Conservation (phyloP, 2,113 vertebrate species). For the Phylloscopus trochiloides region DNA sequence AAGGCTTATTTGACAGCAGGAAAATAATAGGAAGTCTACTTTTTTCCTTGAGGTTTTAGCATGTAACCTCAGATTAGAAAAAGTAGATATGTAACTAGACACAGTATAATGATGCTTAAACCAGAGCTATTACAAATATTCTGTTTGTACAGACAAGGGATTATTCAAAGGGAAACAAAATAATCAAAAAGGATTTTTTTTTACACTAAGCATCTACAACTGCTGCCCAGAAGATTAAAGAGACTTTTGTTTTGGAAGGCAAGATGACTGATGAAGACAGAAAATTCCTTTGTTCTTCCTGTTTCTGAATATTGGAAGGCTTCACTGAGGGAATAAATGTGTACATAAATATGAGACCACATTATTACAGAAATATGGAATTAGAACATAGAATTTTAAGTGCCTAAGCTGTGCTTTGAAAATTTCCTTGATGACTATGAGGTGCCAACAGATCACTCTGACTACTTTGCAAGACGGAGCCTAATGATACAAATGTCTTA, state of each 20-base stretch:
- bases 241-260: neutral
- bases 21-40: neutral
- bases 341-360: neutral
- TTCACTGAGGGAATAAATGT: neutral
- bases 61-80: neutral
- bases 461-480: neutral
- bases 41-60: neutral
- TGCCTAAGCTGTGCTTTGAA: neutral
- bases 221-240: neutral
- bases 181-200: neutral
- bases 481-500: neutral
- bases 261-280: neutral
- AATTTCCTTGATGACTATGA: neutral
- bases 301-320: neutral
- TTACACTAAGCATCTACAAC: neutral
- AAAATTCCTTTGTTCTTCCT: neutral
- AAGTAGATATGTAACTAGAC: neutral
- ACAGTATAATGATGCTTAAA: neutral
- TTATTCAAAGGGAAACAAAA: neutral
- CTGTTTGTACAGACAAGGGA: neutral
- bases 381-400: neutral
- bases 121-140: neutral
- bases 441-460: neutral
- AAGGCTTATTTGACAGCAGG: neutral
- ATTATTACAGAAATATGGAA: neutral